Evolutionary conservation across 2,888 invertebrate genomes (phyloP), one percentile per base, ranked within the genome.

Genomic region (Hecatera dysodea): DNA sequence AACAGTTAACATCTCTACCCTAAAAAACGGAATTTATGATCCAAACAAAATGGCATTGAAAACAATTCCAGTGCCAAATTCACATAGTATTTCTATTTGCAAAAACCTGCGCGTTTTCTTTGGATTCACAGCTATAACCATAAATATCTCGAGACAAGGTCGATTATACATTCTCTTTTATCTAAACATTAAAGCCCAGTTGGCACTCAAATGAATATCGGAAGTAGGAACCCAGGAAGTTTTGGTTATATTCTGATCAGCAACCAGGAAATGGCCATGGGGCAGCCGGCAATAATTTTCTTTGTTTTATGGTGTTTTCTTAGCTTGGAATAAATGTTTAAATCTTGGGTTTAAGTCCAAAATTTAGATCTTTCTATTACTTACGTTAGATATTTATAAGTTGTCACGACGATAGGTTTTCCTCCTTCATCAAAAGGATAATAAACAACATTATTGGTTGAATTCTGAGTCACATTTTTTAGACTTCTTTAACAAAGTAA

Each of bases 201-300:
- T 53, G 52, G 46, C 61, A 33, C 24, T 48, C 4, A 9, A 63
- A 44, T 11, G 48, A 56, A 67, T 42, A 53, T 61, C 66, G 78
- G 78, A 82, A 78, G 61, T 2, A 79, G 67, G 79, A 79, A 78
- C 72, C 56, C 1, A 79, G 78, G 78, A 79, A 79, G 73, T 61
- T 27, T 52, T 42, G 24, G 12, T n/a, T 33, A 42, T 27, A 69
- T 66, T 62, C 69, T 80, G 36, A 64, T 56, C 66, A 66, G 71
- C 57, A 60, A 65, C 59, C 52, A 80, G 77, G 81, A 77, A 81
- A 66, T 48, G 67, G 48, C 79, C 53, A 12, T 81, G 84, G 36
- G 84, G 36, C 15, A 7, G 29, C 24, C n/a, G 65, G 42, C 46
- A 1, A 33, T 22, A 52, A n/a, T 33, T 59, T 62, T 65, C 36